Base-by-base conservation (phyloP, 2,797 vertebrate genomes). In the Sus cebifrons region DNA sequence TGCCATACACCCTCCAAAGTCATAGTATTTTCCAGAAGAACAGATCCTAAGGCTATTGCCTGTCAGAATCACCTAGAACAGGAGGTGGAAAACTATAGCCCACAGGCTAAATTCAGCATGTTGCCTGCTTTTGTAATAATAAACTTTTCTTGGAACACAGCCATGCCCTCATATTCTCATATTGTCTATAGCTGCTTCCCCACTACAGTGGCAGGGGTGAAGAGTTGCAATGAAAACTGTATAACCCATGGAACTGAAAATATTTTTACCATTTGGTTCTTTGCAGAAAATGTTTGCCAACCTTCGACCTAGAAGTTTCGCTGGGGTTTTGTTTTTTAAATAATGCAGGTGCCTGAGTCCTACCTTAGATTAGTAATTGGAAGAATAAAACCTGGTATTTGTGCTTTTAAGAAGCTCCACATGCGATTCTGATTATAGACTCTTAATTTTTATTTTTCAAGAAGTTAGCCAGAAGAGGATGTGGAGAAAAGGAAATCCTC, bases 271-370 rank as follows among this genome's bases (percentile, higher is more conserved):
- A 7, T 79, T 54, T 17, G 12, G 60, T 5, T 87, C 49, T 52
- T 77, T 32, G 12, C 36, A 77, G 58, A 65, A 85, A 58, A 82
- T 18, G n/a, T 54, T 88, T 89, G 56, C 29, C 10, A 2, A 68
- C 16, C 0, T 40, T 91, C 64, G 27, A 84, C 77, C 27, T 82
- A 60, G n/a, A 74, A 67, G 36, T 67, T 82, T 91, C 68, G 5
- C 70, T 92, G 68, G 90, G 4, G 7, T 85, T 86, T 79, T n/a
- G 2, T 85, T 93, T 91, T 20, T 32, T 52, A 83, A 81, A 71
- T 71, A 77, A 40, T 25, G 18, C 20, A 87, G 77, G 58, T 36
- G 6, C 25, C 25, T 29, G 62, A 87, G 62, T 2, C 52, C 12
- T n/a, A 9, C 20, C 14, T 64, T 40, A 21, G 40, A 29, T 58